Base-by-base conservation (phyloP, 2,888 invertebrate genomes). In the Omphaloscelis lunosa region DNA sequence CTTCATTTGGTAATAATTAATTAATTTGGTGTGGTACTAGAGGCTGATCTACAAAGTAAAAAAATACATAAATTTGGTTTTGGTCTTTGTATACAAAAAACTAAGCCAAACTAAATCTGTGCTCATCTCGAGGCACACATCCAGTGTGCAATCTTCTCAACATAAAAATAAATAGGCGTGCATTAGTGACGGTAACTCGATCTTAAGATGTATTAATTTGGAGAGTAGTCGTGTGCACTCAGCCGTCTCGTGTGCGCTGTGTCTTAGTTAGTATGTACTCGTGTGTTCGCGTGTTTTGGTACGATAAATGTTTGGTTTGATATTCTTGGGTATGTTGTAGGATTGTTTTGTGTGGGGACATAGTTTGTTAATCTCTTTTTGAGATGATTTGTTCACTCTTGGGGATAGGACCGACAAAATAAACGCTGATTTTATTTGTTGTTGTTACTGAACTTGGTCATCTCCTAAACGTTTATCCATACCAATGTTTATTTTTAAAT, bases 141-240 rank as follows among this genome's bases (percentile, higher is more conserved):
- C 11, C 53, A 76, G 77, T 86, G 85, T 89, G 80, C 45, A 84
- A 66, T 76, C 83, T 53, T 66, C 88, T 68, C 77, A 79, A 88
- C 62, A 68, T 61, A 83, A 89, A 90, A 89, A 90, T 88, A 92
- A 91, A 89, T 86, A 91, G 86, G 84, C 86, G 84, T 84, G 80
- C 89, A 92, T 89, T 90, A 92, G 91, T 88, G 90, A 87, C 89
- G 75, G 90, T 90, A 92, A 92, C 90, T 85, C 88, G 90, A 92
- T 91, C 88, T 86, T 88, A 86, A 87, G 88, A 86, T 87, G 89
- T 87, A 89, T 91, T 91, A 90, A 92, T 92, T 90, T 88, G 71
- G 86, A 83, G 80, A 86, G 88, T 86, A 87, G 80, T 87, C 90
- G 83, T 86, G 86, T 86, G 88, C 89, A 82, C 77, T 80, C 70